Base-by-base conservation (phyloP, 2,113 vertebrate species). In the Heterotis niloticus region DNA sequence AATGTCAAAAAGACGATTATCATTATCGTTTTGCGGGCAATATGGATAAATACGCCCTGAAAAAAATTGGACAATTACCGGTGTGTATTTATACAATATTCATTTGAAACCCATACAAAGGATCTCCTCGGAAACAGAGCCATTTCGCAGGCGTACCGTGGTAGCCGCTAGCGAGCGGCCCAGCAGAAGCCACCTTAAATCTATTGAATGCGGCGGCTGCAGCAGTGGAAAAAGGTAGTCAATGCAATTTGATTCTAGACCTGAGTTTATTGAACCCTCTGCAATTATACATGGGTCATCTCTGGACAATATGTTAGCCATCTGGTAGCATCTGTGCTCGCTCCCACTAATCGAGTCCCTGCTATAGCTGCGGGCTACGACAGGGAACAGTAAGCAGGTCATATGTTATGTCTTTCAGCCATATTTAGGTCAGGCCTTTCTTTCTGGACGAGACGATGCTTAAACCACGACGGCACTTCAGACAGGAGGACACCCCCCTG, bases 241-340 rank as follows among this genome's bases (percentile, higher is more conserved):
- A 94, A 93, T 93, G 92, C 92, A 94, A 94, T 95, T 95, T 93
- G 93, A 94, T 94, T 89, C 87, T 91, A 90, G 94, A 95, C 92
- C 95, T 93, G 93, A 95, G 93, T 91, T 92, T 92, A 91, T 91
- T 96, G 94, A 96, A 96, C 94, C 94, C 95, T 92, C 90, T 91
- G 90, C 93, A 94, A 96, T 97, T 96, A 96, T 95, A 94, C 94
- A 89, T 91, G 93, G 93, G 93, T 97, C 95, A 93, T 90, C 92
- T 94, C 93, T 93, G 94, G 94, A 97, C 96, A 98, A 96, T 98
- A 96, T 98, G 96, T 90, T 93, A 88, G 92, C 96, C 95, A 96
- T 97, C 96, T 97, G 96, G 92, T 92, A 91, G 94, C 95, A 95
- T 97, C 95, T 96, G 95, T 93, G 94, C 92, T 87, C 83, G 91